Base-by-base conservation (phyloP, 2,888 invertebrate species). In the Bombylius discolor region DNA sequence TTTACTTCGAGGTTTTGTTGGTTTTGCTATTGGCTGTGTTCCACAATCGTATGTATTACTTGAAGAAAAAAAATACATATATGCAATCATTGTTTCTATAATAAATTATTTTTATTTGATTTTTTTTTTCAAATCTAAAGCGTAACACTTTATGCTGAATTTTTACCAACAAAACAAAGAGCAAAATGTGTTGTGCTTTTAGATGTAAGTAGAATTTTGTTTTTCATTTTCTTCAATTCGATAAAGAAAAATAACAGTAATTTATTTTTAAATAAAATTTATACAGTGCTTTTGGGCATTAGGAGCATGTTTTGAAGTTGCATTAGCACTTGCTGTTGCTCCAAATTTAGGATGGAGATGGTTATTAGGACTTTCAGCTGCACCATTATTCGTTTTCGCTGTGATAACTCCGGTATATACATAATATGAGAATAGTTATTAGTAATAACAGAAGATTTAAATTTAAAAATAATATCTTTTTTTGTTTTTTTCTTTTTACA, bases 1-100 rank as follows among this genome's bases (percentile, higher is more conserved):
- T 47, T 80, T 95, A 56, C 77, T 97, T n/a, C 78, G 96, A 69
- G 90, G 93, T 13, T 79, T 95, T 9, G 95, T 95, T 12, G 96
- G 97, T 49, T 94, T 97, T 76, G 93, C 95, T 31, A 93, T 96
- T 67, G 96, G 96, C 63, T 95, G 96, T 70, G 92, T 94, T 45
- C 95, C 96, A 54, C 96, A 97, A 76, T 93, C 95, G 94, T 94
- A 79, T 86, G 90, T 83, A 56, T 58, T 59, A 42, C 54, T 57
- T 55, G 23, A 23, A 57, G 3, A 23, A 23, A 23, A 23, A 54
- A 56, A 32, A 57, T 57, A 55, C 56, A 33, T 54, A 47, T n/a
- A 46, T 53, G 76, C 47, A 54, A 23, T 23, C 23, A 23, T 23
- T 23, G 23, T 23, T 23, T 23, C 23, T 23, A 13, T 49, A 54